These are phyloP conservation scores for Drosophila buzzatii DNA, from an alignment of 2,888 invertebrate species.

Conservation along the genomic window DNA sequence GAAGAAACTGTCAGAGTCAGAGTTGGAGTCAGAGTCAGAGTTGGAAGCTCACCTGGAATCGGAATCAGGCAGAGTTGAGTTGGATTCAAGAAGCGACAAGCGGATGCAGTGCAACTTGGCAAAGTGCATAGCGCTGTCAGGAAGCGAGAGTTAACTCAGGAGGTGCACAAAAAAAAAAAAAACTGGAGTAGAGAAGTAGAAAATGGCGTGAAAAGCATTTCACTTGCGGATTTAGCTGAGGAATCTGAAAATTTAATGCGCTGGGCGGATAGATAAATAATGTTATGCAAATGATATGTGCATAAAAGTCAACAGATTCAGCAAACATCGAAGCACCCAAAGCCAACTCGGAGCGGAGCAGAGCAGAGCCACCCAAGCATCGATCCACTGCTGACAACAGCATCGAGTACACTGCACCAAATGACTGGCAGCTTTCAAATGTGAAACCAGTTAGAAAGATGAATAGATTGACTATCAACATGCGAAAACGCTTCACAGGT, in stretches of 20 bases:
- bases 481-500: slow-evolving; percentile 70
- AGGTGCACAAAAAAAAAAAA: background rate
- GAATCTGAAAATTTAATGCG: slow-evolving; percentile 70
- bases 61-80: slow-evolving; percentile 26
- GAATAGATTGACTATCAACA: slow-evolving; percentile 81
- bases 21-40: slow-evolving; percentile 39
- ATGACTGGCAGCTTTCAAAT: slow-evolving; percentile 75
- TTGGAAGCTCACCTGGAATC: slow-evolving; percentile 26
- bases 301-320: slow-evolving; percentile 77
- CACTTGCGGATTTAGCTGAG: slow-evolving; percentile 72
- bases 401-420: slow-evolving; percentile 32
- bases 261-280: slow-evolving; percentile 72
- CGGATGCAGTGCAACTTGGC: slow-evolving; percentile 46
- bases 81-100: slow-evolving; percentile 15
- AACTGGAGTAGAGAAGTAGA: background rate
- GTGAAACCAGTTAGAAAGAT: slow-evolving; percentile 76
- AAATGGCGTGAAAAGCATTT: slow-evolving; percentile 67
- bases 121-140: slow-evolving; percentile 57
- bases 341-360: background rate
- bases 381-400: slow-evolving; percentile 1
- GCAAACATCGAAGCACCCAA: slow-evolving; percentile 20
- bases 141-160: slow-evolving; percentile 51
- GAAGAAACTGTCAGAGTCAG: slow-evolving; percentile 71
- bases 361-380: background rate
- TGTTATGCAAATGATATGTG: slow-evolving; percentile 84